Evolutionary conservation across 2,113 vertebrate genomes (phyloP).

Genomic region (Atractosteus spatula): DNA sequence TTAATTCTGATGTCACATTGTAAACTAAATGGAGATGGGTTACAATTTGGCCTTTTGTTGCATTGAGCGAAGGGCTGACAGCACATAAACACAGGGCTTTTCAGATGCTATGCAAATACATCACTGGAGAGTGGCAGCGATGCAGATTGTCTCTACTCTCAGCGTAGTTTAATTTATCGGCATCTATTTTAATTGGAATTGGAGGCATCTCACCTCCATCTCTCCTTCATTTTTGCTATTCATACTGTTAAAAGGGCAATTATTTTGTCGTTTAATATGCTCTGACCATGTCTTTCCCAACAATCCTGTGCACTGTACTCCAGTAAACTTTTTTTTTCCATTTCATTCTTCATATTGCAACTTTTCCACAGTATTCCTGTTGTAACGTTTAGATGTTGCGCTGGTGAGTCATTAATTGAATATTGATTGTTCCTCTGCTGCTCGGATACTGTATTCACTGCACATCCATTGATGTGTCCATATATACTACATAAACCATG

Average conservation of each 20-base stretch:
- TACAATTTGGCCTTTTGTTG: slow-evolving; percentile 5
- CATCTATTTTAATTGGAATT: background rate
- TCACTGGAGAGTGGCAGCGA: too few relatives aligned
- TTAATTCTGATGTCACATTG: background rate
- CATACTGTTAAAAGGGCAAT: slow-evolving; percentile 1
- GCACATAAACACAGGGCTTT: background rate
- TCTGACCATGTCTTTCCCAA: background rate
- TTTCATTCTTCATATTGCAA: background rate
- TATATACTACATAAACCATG: too few relatives aligned
- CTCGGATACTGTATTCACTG: background rate
- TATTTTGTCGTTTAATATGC: background rate
- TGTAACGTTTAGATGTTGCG: background rate
- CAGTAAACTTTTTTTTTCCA: background rate
- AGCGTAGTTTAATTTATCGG: background rate
- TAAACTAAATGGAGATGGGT: slow-evolving; percentile 1
- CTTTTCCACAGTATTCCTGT: background rate
- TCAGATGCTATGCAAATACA: background rate
- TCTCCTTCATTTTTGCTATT: background rate
- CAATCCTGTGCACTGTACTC: background rate
- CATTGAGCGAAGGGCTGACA: background rate
- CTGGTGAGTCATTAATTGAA: slow-evolving; percentile 15
- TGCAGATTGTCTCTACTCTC: too few relatives aligned
- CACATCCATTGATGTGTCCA: background rate
- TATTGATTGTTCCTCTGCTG: slow-evolving; percentile 14
- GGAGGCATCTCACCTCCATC: background rate